A percentile compares a stretch with the other conserved stretches of the same genome.
Conservation (phyloP, 2,888 invertebrate genomes). For the Erebia aethiops region DNA sequence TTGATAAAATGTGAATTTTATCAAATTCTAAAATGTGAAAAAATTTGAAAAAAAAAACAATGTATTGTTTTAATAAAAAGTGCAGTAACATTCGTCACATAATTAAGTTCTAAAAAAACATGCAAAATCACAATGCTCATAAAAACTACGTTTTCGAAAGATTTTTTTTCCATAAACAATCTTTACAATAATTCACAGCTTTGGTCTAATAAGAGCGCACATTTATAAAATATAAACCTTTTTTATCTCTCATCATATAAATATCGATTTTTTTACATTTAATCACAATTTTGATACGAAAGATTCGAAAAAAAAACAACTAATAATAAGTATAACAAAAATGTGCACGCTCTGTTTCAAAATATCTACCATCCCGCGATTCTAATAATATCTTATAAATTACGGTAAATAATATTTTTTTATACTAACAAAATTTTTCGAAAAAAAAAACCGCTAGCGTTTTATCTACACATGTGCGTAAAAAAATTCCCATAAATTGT, state of each 20-base stretch:
- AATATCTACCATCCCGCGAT: conserved; percentile 52
- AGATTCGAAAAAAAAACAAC: conserved; percentile 38
- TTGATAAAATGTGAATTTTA: not conserved
- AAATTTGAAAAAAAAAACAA: too few species aligned
- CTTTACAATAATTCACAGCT: conserved; percentile 70
- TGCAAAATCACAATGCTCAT: not conserved
- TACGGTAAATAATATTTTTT: conserved; percentile 54
- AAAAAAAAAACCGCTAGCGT: conserved; percentile 45
- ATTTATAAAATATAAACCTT: conserved; percentile 53
- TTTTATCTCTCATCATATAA: conserved; percentile 45
- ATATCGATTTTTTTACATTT: conserved; percentile 41
- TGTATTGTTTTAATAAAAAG: not conserved
- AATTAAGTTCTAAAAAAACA: not conserved
- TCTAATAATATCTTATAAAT: conserved; percentile 48
- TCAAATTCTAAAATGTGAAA: too few species aligned
- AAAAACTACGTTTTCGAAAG: conserved; percentile 25
- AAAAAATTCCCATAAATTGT: conserved; percentile 44
- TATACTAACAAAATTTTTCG: conserved; percentile 34
- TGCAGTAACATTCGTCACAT: not conserved
- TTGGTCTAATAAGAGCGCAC: conserved; percentile 77
- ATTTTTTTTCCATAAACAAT: conserved; percentile 21
- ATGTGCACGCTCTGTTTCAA: conserved; percentile 57
- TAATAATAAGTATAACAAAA: conserved; percentile 45
- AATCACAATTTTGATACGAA: conserved; percentile 45
- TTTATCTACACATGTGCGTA: conserved; percentile 47